These are phyloP conservation scores for Acanthosoma haemorrhoidale DNA, from an alignment of 2,888 invertebrate genomes.

Conservation along the genomic window DNA sequence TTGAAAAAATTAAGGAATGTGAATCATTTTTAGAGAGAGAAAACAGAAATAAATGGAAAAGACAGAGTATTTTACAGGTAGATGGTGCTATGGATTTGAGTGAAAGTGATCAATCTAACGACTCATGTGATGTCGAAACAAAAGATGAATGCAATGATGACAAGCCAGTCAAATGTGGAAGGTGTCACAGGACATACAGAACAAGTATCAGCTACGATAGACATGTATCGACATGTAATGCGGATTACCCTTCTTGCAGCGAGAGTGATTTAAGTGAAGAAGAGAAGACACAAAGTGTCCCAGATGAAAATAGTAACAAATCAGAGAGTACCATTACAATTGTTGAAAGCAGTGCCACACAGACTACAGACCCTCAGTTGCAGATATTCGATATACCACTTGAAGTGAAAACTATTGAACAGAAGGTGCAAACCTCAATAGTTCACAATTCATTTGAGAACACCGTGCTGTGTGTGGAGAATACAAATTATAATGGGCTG, in stretches of 20 bases:
- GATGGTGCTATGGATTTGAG: constrained; percentile 56
- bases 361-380: background rate
- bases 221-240: constrained; percentile 63
- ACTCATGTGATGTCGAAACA: constrained; percentile 48
- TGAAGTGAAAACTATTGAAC: constrained; percentile 16
- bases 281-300: constrained; percentile 35
- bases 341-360: background rate
- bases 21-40: constrained; percentile 25
- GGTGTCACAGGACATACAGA: constrained; percentile 81
- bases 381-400: constrained; percentile 15
- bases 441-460: constrained; percentile 8
- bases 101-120: constrained; percentile 42
- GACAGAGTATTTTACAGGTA: constrained; percentile 50
- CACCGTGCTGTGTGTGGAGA: constrained; percentile 9
- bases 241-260: constrained; percentile 66
- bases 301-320: background rate
- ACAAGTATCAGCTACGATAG: constrained; percentile 75
- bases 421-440: constrained; percentile 24
- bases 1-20: constrained; percentile 20
- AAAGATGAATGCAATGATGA: constrained; percentile 47
- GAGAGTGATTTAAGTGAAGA: constrained; percentile 67
- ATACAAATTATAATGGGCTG: constrained; percentile 10
- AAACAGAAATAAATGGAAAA: constrained; percentile 34
- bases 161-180: constrained; percentile 76
- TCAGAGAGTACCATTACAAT: background rate